These are phyloP conservation scores for Choristoneura fumiferana DNA, from an alignment of 1,140 invertebrate species.

Conservation along the genomic window DNA sequence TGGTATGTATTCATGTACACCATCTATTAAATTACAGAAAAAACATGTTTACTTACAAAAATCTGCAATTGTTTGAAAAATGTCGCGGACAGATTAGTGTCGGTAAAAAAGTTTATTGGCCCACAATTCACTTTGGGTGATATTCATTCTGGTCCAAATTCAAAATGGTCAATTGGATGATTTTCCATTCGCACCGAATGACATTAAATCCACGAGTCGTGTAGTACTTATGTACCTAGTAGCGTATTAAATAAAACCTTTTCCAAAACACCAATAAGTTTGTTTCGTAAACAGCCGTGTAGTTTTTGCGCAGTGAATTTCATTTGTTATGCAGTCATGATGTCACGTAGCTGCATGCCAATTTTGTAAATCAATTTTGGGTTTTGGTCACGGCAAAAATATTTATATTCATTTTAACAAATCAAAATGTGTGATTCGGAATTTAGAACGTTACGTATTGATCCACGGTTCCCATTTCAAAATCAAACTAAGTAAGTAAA, in stretches of 20 bases:
- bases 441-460: slow-evolving; percentile 59
- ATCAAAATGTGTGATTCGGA: slow-evolving; percentile 53
- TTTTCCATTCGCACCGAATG: too few relatives aligned
- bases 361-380: slow-evolving; percentile 17
- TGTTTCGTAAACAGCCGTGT: background rate
- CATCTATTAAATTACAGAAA: too few relatives aligned
- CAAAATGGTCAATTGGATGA: too few relatives aligned
- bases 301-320: background rate
- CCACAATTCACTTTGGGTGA: too few relatives aligned
- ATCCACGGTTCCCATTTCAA: slow-evolving; percentile 63
- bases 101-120: too few relatives aligned
- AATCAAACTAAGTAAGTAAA: slow-evolving; percentile 65
- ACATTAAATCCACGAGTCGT: too few relatives aligned
- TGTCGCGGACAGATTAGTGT: too few relatives aligned
- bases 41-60: too few relatives aligned
- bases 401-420: background rate
- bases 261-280: slow-evolving; percentile 1
- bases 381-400: background rate
- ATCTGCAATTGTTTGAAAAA: too few relatives aligned
- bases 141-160: too few relatives aligned
- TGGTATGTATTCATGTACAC: too few relatives aligned
- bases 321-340: slow-evolving; percentile 11
- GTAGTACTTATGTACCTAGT: too few relatives aligned
- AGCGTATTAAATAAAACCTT: background rate
- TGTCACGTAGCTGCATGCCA: background rate